A percentile compares a stretch with the other conserved stretches of the same genome.
phyloP scores from a whole-genome alignment of 37 sponge, comb jelly and placozoan genomes.

The Cliona cf. orientalis region DNA sequence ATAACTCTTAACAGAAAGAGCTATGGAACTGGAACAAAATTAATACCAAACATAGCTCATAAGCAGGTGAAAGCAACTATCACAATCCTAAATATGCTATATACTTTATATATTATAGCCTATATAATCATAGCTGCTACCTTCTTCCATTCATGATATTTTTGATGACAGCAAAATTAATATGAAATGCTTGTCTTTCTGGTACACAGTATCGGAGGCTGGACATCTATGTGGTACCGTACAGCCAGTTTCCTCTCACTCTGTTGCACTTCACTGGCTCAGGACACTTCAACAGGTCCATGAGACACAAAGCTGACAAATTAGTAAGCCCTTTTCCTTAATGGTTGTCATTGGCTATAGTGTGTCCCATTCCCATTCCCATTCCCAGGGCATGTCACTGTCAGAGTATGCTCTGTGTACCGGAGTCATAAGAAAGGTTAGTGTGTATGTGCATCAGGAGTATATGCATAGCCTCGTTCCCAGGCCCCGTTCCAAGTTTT shows the following conservation, averaged over 20 bases:
- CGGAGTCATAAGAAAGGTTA: conserved; percentile 83
- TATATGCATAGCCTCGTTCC: not conserved
- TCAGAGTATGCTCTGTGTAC: conserved; percentile 74
- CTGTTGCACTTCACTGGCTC: conserved; percentile 94
- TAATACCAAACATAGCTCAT: no score
- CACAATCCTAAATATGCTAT: no score
- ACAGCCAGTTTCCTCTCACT: conserved; percentile 69
- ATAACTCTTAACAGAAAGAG: no score
- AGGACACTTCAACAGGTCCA: conserved; percentile 87
- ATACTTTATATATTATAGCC: no score
- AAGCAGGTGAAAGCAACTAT: no score
- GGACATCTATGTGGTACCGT: conserved; percentile 83
- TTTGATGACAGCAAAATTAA: not conserved
- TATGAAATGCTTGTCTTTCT: not conserved
- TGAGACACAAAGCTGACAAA: conserved; percentile 78
- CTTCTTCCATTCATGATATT: no score
- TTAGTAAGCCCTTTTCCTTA: conserved; percentile 45
- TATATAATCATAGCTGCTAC: no score
- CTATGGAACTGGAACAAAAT: no score
- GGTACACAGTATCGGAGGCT: conserved; percentile 75
- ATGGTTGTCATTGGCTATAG: not conserved
- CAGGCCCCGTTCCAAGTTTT: not conserved
- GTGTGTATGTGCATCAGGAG: not conserved
- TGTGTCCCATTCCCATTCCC: not conserved
- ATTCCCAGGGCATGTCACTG: conserved; percentile 79